phyloP scores from a whole-genome alignment of 2,888 invertebrate species.

The Tillus elongatus region DNA sequence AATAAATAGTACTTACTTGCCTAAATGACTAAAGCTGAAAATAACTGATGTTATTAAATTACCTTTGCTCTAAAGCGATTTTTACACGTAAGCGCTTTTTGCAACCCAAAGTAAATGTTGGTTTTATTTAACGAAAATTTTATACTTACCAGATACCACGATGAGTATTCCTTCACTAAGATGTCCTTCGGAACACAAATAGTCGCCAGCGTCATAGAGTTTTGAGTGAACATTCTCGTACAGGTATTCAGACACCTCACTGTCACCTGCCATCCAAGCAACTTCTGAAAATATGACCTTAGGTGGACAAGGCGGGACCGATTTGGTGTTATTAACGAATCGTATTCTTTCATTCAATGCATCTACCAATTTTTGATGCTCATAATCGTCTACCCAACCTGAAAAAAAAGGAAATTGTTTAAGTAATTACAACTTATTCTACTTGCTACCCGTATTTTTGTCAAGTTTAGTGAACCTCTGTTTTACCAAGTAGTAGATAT shows the following conservation, averaged over 20 bases:
- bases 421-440: too few species aligned
- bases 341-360: conserved; percentile 50
- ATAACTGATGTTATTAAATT: too few species aligned
- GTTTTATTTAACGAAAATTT: not conserved
- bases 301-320: conserved; percentile 46
- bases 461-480: too few species aligned
- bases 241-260: conserved; percentile 11
- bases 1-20: too few species aligned
- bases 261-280: conserved; percentile 23
- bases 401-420: too few species aligned
- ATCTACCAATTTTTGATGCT: conserved; percentile 44
- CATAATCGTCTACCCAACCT: conserved; percentile 53
- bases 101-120: too few species aligned
- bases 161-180: not conserved
- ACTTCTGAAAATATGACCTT: conserved; percentile 36
- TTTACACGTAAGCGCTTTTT: too few species aligned
- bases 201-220: not conserved
- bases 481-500: too few species aligned
- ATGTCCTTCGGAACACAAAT: not conserved
- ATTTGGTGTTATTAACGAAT: conserved; percentile 21
- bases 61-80: too few species aligned
- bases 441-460: too few species aligned
- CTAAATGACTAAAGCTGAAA: too few species aligned
- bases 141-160: not conserved
- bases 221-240: conserved; percentile 8